Evolutionary conservation across 2,797 vertebrate species (phyloP), one percentile per base, ranked within the genome.

Genomic region (Microcaecilia unicolor): DNA sequence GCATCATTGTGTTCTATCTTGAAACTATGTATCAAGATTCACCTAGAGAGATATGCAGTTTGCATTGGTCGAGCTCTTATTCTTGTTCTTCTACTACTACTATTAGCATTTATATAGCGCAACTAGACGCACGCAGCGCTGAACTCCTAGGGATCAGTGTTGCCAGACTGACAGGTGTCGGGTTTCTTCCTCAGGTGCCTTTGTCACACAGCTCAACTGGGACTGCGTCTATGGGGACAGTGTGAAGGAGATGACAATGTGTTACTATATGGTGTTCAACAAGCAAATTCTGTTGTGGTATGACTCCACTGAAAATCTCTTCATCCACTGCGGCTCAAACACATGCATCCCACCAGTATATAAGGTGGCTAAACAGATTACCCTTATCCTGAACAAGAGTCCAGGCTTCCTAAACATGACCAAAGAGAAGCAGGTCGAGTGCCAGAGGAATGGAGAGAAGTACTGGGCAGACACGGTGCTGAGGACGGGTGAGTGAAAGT

Each of bases 401-500:
- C 1, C 15, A 2, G 1, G 1, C 2, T 24, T 59, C n/a, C n/a
- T n/a, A n/a, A n/a, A n/a, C n/a, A n/a, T n/a, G n/a, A n/a, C n/a
- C n/a, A n/a, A n/a, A n/a, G n/a, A n/a, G n/a, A n/a, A n/a, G n/a
- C n/a, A n/a, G n/a, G 11, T 19, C 8, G 22, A 25, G 27, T 58
- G 29, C 16, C 22, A 64, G 31, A 12, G 4, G 5, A 22, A 6
- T 1, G 58, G 61, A 8, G 14, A 40, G 24, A 40, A 35, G 18
- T 64, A 64, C 29, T 64, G 64, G 61, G n/a, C 3, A 7, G 12
- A 24, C 6, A 35, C 64, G 33, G 64, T 52, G 10, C 28, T 35
- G 9, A 52, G 64, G 20, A 51, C 25, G 22, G 27, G 64, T 68
- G 49, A 67, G 63, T n/a, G n/a, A n/a, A n/a, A n/a, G n/a, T n/a